phyloP scores from a whole-genome alignment of 2,797 vertebrate genomes.

The Takifugu rubripes region DNA sequence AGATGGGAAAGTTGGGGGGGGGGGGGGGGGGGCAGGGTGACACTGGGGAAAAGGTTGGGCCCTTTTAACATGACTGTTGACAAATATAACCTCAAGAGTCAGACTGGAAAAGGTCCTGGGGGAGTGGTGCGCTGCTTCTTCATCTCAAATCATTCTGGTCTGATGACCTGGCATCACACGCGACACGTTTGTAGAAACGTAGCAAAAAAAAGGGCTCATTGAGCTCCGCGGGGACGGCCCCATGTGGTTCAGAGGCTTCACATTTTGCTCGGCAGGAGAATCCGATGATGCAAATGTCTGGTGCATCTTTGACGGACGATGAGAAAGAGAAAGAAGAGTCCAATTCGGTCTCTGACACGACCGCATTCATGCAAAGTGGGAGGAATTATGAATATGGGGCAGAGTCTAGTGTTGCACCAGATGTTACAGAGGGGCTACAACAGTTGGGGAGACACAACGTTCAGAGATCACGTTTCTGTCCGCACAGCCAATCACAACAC shows the following conservation, averaged over 20 bases:
- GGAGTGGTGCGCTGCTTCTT: background rate
- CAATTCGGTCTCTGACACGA: background rate
- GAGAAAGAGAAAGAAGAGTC: background rate
- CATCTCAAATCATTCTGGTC: background rate
- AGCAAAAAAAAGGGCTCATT: background rate
- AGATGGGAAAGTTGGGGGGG: background rate
- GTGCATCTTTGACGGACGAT: too few species aligned
- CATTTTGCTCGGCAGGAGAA: too few species aligned
- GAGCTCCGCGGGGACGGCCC: background rate
- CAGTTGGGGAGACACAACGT: conserved; percentile 14
- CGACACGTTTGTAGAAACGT: conserved; percentile 1
- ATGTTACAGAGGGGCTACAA: conserved; percentile 30
- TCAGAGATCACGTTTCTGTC: background rate
- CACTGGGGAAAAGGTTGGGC: conserved; percentile 7
- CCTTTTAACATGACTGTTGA: too few species aligned
- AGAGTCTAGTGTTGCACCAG: conserved; percentile 19
- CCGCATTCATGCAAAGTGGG: conserved; percentile 18
- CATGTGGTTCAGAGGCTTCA: too few species aligned
- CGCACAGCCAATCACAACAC: too few species aligned
- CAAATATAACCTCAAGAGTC: background rate
- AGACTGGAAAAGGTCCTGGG: background rate
- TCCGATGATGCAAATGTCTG: too few species aligned
- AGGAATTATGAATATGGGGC: conserved; percentile 34
- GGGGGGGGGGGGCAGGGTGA: background rate
- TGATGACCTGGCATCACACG: conserved; percentile 9